Base-by-base conservation (phyloP, 1,140 invertebrate species). In the Amyelois transitella region DNA sequence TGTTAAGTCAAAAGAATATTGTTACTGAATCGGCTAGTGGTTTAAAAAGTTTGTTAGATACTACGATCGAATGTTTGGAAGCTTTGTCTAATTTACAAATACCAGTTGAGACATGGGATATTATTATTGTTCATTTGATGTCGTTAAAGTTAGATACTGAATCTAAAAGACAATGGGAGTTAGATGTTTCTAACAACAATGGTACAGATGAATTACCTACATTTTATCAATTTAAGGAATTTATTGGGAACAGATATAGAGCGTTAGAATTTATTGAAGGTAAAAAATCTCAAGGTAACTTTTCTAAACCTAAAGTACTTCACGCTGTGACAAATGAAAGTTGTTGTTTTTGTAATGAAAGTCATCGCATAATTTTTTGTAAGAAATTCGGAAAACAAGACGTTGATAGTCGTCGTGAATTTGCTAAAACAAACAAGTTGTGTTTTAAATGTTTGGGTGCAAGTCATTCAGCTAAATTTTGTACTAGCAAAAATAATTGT, bases 401-500 rank as follows among this genome's bases (percentile, higher is more conserved):
- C 57, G 38, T 51, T 21, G 51, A 63, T 14, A 28, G 55, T 28
- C 58, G 61, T 32, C 55, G 58, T 44, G 38, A 59, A 18, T 69
- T 63, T 63, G 60, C 62, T 8, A 59, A 62, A 54, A 43, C 58
- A 21, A 48, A 58, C 17, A 48, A 18, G 44, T 58, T 69, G 43
- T 69, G 63, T 44, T 69, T 61, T 55, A 73, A 68, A 50, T 68
- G 67, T 49, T 51, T 70, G 8, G 54, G 60, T 53, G 7, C 8
- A 8, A 59, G 58, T 21, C 67, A 69, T 53, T 57, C 50, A 3
- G 59, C 50, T 6, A 19, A 52, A 6, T 25, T 18, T 28, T 58
- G 25, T 45, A 50, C 17, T 10, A 17, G 44, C 17, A 58, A 32
- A 52, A 21, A 45, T 17, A 53, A 38, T 21, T 55, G 60, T 14